These are phyloP conservation scores for Sphyrna mokarran DNA, from an alignment of 2,113 vertebrate genomes.

Conservation along the genomic window DNA sequence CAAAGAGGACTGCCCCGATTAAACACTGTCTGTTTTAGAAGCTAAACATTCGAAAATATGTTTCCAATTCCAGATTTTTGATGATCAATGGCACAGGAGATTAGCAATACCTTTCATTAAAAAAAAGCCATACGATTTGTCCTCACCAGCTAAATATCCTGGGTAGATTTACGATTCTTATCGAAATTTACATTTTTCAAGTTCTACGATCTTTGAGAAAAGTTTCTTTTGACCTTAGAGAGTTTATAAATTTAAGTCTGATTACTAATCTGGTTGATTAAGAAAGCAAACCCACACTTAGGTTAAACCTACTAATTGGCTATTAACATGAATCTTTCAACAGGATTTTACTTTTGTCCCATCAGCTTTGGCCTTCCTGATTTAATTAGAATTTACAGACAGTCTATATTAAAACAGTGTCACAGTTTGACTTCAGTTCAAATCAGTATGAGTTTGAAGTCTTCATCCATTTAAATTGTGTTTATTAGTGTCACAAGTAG, in stretches of 20 bases:
- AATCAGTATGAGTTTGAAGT: not conserved
- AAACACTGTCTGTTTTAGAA: not conserved
- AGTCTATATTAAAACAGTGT: not conserved
- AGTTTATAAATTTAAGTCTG: not conserved
- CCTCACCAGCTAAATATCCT: not conserved
- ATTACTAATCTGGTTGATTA: not conserved
- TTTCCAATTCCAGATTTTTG: not conserved
- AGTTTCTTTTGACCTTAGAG: not conserved
- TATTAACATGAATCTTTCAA: not conserved
- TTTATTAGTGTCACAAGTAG: no score
- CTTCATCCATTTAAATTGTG: not conserved
- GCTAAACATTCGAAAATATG: not conserved
- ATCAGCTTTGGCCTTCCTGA: not conserved
- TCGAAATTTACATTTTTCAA: not conserved
- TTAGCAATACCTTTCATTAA: not conserved
- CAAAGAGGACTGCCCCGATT: not conserved
- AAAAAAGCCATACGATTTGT: not conserved
- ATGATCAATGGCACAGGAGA: not conserved
- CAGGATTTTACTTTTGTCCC: not conserved
- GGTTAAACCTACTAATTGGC: not conserved
- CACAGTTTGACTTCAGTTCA: not conserved
- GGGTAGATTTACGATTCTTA: not conserved
- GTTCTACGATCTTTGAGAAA: not conserved
- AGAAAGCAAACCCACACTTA: not conserved
- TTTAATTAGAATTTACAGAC: not conserved